These are phyloP conservation scores for Thinocorus orbignyianus DNA, from an alignment of 2,113 vertebrate genomes.

Conservation along the genomic window DNA sequence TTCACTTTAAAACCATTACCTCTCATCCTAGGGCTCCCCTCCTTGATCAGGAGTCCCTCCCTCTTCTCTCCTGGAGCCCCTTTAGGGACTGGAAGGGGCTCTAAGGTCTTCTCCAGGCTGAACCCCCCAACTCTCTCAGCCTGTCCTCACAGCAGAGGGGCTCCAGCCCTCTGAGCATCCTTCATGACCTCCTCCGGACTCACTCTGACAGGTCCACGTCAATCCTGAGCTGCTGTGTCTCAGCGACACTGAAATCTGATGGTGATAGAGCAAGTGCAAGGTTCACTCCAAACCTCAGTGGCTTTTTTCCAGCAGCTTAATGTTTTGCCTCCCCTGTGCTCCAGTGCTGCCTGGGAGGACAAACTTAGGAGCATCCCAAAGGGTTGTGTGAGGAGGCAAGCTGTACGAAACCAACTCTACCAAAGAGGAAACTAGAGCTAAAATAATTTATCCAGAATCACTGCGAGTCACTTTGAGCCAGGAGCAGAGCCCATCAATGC, in stretches of 20 bases:
- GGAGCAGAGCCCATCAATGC: not conserved
- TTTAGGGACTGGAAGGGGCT: not conserved
- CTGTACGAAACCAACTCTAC: not conserved
- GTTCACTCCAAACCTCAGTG: not conserved
- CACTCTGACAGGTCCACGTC: not conserved
- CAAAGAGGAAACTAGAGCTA: not conserved
- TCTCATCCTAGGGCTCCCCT: not conserved
- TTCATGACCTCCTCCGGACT: not conserved
- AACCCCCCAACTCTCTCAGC: not conserved
- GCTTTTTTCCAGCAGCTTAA: not conserved
- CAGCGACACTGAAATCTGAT: rapidly evolving
- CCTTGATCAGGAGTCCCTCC: not conserved
- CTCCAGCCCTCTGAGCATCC: not conserved
- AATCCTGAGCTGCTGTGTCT: not conserved
- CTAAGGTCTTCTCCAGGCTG: not conserved
- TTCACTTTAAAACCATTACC: not conserved
- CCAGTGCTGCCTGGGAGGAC: not conserved
- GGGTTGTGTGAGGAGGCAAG: not conserved
- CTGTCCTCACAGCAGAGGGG: not conserved
- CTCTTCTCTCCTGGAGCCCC: not conserved
- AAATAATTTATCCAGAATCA: not conserved
- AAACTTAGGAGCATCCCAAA: not conserved
- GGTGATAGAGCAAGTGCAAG: not conserved
- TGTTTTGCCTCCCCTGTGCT: not conserved
- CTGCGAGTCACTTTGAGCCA: not conserved